These are phyloP conservation scores for Gasterosteus aculeatus DNA, from an alignment of 2,113 vertebrate species.

Conservation along the genomic window DNA sequence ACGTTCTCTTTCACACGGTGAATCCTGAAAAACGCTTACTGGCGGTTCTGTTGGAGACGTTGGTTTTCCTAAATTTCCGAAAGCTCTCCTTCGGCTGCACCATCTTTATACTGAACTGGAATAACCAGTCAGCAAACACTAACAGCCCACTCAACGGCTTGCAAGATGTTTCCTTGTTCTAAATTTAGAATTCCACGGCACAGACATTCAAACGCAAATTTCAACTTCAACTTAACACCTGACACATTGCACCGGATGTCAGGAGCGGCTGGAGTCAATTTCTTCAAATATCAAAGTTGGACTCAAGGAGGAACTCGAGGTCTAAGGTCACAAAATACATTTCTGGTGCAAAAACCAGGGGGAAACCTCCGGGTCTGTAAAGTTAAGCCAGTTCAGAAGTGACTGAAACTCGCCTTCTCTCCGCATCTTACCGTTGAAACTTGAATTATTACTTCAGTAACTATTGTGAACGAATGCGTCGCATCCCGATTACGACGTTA, in stretches of 20 bases:
- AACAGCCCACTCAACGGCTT: neutral
- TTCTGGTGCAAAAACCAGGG: neutral
- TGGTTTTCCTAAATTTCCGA: slow-evolving; percentile 13
- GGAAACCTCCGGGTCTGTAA: neutral
- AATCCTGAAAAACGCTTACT: slow-evolving; percentile 1
- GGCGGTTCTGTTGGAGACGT: neutral
- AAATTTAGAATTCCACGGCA: neutral
- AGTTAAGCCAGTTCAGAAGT: neutral
- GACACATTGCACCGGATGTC: neutral
- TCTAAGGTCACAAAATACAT: neutral
- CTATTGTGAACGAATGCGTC: neutral
- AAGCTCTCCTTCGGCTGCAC: neutral
- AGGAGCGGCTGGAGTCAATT: neutral
- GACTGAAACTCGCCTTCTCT: neutral
- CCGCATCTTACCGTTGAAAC: neutral
- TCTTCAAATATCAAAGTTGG: neutral
- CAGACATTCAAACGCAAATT: no score
- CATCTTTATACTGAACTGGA: neutral
- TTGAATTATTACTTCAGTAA: no score
- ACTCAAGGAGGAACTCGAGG: neutral
- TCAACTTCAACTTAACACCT: no score
- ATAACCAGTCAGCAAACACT: neutral
- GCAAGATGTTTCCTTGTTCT: neutral
- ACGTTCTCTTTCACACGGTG: neutral
- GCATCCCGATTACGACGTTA: neutral